Conservation (phyloP, 1,140 invertebrate genomes). For the Zelostemma sp. region DNA sequence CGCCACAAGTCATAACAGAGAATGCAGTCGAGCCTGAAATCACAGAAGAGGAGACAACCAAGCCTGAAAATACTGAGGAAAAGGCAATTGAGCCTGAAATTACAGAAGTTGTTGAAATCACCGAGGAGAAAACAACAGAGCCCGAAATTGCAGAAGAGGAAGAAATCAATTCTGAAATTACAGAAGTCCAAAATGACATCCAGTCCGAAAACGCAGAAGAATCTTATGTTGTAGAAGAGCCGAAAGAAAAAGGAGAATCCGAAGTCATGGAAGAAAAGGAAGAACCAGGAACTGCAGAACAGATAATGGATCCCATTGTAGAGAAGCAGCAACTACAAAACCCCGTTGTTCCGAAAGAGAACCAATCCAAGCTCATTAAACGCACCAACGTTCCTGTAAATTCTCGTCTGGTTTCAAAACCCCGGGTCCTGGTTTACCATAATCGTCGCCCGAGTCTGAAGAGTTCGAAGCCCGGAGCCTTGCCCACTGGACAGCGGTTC, state of each 20-base stretch:
- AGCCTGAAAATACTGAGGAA: background rate
- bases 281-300: slow-evolving; percentile 2
- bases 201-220: background rate
- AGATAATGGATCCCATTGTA: no score
- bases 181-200: no score
- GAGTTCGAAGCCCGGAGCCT: slow-evolving; percentile 9
- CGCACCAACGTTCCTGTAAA: background rate
- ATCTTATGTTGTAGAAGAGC: background rate
- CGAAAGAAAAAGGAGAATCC: background rate
- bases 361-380: background rate
- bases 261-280: slow-evolving; percentile 2
- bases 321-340: slow-evolving; percentile 2
- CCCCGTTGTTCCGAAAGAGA: background rate
- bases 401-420: background rate
- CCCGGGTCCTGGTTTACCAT: slow-evolving; percentile 30
- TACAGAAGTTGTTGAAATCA: background rate
- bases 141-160: background rate
- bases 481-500: slow-evolving; percentile 27
- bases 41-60: background rate
- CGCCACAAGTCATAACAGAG: background rate
- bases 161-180: background rate
- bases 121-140: background rate
- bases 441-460: slow-evolving; percentile 37
- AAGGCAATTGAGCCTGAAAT: background rate
- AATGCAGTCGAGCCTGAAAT: no score